Evolutionary conservation across 2,113 vertebrate species (phyloP).

Genomic region (Elephantulus edwardii): DNA sequence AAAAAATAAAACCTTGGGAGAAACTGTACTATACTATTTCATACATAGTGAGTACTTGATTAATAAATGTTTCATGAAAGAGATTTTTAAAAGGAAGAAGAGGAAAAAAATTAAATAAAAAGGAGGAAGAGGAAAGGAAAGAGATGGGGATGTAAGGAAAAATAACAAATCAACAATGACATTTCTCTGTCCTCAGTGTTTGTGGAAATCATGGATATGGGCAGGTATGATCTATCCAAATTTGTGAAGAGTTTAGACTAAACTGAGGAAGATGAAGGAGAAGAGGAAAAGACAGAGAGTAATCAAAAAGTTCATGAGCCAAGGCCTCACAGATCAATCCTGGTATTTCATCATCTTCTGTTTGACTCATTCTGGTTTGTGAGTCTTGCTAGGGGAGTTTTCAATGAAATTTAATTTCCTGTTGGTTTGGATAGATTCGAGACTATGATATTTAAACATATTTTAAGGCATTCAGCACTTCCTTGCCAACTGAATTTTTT

Average conservation of each 20-base stretch:
- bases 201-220: background rate
- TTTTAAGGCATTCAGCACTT: slow-evolving; percentile 46
- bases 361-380: slow-evolving; percentile 58
- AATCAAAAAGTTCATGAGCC: slow-evolving; percentile 5
- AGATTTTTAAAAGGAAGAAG: background rate
- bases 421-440: slow-evolving; percentile 64
- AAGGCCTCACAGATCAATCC: slow-evolving; percentile 50
- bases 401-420: slow-evolving; percentile 74
- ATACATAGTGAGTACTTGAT: background rate
- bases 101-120: too few species aligned
- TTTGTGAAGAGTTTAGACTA: slow-evolving; percentile 40
- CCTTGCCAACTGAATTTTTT: slow-evolving; percentile 45
- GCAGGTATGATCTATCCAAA: slow-evolving; percentile 23
- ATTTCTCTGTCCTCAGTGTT: background rate
- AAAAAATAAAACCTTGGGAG: background rate
- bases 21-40: background rate
- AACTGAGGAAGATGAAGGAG: slow-evolving; percentile 18
- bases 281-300: slow-evolving; percentile 5
- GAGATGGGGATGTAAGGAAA: background rate
- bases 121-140: background rate
- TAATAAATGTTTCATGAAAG: background rate
- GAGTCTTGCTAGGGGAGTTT: slow-evolving; percentile 52
- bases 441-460: slow-evolving; percentile 64
- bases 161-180: background rate
- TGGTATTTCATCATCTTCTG: slow-evolving; percentile 52